These are phyloP conservation scores for Diplosoma virens DNA, from an alignment of 23 tunicate genomes.

Conservation along the genomic window DNA sequence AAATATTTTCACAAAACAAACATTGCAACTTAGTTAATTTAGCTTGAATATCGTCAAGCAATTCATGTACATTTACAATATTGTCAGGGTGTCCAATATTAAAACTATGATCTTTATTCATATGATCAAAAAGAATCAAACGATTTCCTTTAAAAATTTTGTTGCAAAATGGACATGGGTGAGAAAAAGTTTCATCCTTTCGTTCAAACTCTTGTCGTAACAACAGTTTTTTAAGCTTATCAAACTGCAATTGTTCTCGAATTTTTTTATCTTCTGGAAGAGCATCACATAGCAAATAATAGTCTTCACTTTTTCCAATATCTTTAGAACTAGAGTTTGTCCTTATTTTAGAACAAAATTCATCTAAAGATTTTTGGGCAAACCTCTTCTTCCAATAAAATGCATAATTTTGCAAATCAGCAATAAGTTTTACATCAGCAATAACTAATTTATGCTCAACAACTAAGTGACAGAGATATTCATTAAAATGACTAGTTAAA, in stretches of 20 bases:
- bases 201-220: slow-evolving; percentile 75
- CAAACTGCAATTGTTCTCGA: slow-evolving; percentile 73
- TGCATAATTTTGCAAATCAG: slow-evolving; percentile 63
- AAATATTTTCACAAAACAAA: slow-evolving; percentile 81
- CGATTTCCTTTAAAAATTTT: slow-evolving; percentile 81
- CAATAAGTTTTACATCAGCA: slow-evolving; percentile 84
- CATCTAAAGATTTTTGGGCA: slow-evolving; percentile 29
- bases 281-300: slow-evolving; percentile 86
- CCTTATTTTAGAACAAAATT: slow-evolving; percentile 63
- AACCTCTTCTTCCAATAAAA: slow-evolving; percentile 64
- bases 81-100: slow-evolving; percentile 97
- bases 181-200: slow-evolving; percentile 54
- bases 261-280: slow-evolving; percentile 83
- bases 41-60: slow-evolving; percentile 63
- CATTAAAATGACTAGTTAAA: slow-evolving; percentile 31
- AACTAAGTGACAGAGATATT: slow-evolving; percentile 78
- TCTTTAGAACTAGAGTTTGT: slow-evolving; percentile 89
- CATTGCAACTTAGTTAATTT: slow-evolving; percentile 74
- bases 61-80: slow-evolving; percentile 76
- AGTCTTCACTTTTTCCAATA: slow-evolving; percentile 56
- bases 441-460: slow-evolving; percentile 86
- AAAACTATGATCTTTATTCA: slow-evolving; percentile 88
- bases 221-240: slow-evolving; percentile 60
- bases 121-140: slow-evolving; percentile 72
- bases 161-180: slow-evolving; percentile 87